Conservation (phyloP, 2,888 invertebrate species). For the Glyphotaelius pellucidus region DNA sequence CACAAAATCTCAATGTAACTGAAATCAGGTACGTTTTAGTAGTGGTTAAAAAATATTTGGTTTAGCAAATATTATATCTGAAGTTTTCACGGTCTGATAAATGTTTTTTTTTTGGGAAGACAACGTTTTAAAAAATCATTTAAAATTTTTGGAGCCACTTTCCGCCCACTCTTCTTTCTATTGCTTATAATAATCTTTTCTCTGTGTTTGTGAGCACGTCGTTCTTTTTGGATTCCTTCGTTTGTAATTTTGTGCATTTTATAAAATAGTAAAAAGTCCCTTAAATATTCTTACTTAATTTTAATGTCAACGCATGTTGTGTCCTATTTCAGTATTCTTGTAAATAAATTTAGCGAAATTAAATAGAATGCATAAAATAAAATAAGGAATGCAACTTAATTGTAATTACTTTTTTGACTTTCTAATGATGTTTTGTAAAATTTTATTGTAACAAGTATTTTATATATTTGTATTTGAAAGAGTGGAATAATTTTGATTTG, state of each 20-base stretch:
- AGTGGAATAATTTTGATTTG: background rate
- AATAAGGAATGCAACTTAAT: background rate
- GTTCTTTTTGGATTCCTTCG: slow-evolving; percentile 2
- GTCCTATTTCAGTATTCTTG: background rate
- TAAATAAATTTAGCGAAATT: background rate
- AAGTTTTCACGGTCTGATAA: background rate
- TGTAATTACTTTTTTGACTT: background rate
- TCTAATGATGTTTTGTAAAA: background rate
- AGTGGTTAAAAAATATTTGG: background rate
- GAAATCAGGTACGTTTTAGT: slow-evolving; percentile 1
- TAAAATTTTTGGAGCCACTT: slow-evolving; percentile 14
- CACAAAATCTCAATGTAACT: slow-evolving; percentile 9
- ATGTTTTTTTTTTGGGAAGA: background rate
- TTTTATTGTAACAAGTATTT: background rate
- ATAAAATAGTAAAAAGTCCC: background rate
- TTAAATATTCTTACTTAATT: background rate
- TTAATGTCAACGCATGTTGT: background rate
- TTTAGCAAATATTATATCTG: background rate
- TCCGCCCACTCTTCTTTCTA: slow-evolving; percentile 28
- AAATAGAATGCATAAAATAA: background rate
- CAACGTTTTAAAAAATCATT: background rate
- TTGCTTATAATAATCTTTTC: slow-evolving; percentile 14
- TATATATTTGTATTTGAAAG: background rate
- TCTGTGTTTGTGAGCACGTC: slow-evolving; percentile 31
- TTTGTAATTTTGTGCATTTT: slow-evolving; percentile 14